Base-by-base conservation (phyloP, 37 sponge, comb jelly and placozoan genomes). In the Amphimedon queenslandica region DNA sequence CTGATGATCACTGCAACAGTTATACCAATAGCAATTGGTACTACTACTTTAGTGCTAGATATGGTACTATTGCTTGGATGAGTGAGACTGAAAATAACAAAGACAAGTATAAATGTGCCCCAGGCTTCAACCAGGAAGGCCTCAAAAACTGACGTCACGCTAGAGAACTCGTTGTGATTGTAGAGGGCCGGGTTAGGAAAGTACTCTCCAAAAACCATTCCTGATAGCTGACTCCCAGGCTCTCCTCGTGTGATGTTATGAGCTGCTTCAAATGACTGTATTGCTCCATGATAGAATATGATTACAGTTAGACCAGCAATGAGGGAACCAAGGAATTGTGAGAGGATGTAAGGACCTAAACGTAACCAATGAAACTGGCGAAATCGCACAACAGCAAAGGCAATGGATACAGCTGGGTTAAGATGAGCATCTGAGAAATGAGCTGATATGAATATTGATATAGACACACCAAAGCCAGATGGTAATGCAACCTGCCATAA, bases 131-230 rank as follows among this genome's bases (percentile, higher is more conserved):
- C 55, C 1, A 55, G 35, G 51, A 83, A 27, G 0, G 84, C 77
- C 66, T 56, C 67, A 20, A 42, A 57, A 4, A 42, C 28, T 23
- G 84, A 76, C 0, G 65, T 63, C 8, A 72, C 30, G 18, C 37
- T 40, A 0, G 42, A 21, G 39, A 57, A 58, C 30, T 41, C 55
- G 27, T 40, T 40, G 3, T 66, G 75, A 56, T 42, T 34, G 70
- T 65, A 80, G 2, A 76, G 13, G 16, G 72, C 72, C 3, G 84
- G 77, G 42, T 77, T 76, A 16, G 84, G 84, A 38, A 83, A 83
- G 66, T 83, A 83, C 31, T 83, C 84, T 37, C 77, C 84, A 61
- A 83, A 83, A 18, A 83, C 28, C 84, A 83, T 83, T 10, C 76
- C 84, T 0, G 84, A 51, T 1, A 30, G 34, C 25, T 51, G 65